Percentiles rank a stretch among this genome's conserved stretches.
Evolutionary conservation across 2,113 vertebrate species (phyloP).

Genomic region (Rhynchomys soricoides): DNA sequence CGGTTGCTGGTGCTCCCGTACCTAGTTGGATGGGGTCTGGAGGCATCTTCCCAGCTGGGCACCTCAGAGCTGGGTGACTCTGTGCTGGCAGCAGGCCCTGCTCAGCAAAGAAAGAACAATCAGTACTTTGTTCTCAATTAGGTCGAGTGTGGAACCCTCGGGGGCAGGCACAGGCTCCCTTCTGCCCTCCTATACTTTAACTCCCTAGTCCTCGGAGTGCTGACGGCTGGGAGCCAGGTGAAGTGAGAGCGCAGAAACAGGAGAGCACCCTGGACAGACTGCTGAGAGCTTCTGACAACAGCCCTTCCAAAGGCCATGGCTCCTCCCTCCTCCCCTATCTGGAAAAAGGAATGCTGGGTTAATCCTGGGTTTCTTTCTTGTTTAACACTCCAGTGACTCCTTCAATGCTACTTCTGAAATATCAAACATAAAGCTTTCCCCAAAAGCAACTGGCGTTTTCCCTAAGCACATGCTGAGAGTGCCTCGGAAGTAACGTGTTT

Average conservation of each 20-base stretch:
- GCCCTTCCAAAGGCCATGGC: neutral
- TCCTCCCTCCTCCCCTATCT: neutral
- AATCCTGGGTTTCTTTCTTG: neutral
- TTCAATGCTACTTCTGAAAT: neutral
- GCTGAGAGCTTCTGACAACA: neutral
- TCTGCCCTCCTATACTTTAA: neutral
- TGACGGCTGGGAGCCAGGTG: neutral
- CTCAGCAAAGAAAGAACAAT: conserved; percentile 69
- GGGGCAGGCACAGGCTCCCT: conserved; percentile 56
- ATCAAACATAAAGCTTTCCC: neutral
- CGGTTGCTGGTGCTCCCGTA: neutral
- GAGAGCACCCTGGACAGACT: neutral
- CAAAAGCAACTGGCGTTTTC: neutral
- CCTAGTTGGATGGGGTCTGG: neutral
- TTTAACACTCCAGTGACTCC: neutral
- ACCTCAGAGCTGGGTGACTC: neutral
- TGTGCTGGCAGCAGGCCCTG: neutral
- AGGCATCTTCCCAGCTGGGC: neutral
- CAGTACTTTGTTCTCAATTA: conserved; percentile 10
- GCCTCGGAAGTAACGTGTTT: accelerated
- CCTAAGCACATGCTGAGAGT: neutral
- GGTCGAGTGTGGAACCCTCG: neutral
- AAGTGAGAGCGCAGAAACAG: accelerated
- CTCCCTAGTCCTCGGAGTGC: neutral
- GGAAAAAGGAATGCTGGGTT: neutral